A percentile compares a stretch with the other conserved stretches of the same genome.
Evolutionary conservation across 2,113 vertebrate species (phyloP).

Genomic region (Rhabdomys dilectus): DNA sequence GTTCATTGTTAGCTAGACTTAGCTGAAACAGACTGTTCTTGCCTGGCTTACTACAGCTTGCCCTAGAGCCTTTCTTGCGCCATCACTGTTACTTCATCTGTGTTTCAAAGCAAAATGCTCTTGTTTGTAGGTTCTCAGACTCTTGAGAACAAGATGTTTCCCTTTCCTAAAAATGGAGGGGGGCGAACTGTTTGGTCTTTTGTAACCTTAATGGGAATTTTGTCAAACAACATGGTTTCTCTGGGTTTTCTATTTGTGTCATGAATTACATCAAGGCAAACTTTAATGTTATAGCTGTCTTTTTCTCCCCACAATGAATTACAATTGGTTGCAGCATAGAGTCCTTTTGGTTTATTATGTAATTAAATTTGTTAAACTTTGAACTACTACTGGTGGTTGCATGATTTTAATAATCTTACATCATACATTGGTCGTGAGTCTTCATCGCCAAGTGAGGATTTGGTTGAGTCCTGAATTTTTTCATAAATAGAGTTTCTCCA

Average conservation of each 20-base stretch:
- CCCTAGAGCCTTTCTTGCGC: background rate
- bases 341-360: conserved; percentile 34
- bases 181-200: background rate
- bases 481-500: background rate
- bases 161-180: background rate
- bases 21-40: background rate
- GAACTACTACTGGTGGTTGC: conserved; percentile 12
- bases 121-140: conserved; percentile 65
- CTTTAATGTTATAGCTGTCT: conserved; percentile 26
- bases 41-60: background rate
- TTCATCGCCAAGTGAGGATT: background rate
- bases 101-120: conserved; percentile 70
- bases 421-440: conserved; percentile 27
- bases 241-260: background rate
- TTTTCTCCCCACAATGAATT: conserved; percentile 30
- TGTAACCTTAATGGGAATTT: conserved; percentile 14
- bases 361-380: conserved; percentile 45
- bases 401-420: conserved; percentile 23
- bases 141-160: conserved; percentile 68
- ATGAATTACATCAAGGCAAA: conserved; percentile 42
- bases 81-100: conserved; percentile 32
- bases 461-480: background rate
- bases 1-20: background rate
- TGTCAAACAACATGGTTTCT: background rate
- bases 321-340: background rate